These are phyloP conservation scores for Aptenodytes forsteri DNA, from an alignment of 2,113 vertebrate genomes.

Conservation along the genomic window DNA sequence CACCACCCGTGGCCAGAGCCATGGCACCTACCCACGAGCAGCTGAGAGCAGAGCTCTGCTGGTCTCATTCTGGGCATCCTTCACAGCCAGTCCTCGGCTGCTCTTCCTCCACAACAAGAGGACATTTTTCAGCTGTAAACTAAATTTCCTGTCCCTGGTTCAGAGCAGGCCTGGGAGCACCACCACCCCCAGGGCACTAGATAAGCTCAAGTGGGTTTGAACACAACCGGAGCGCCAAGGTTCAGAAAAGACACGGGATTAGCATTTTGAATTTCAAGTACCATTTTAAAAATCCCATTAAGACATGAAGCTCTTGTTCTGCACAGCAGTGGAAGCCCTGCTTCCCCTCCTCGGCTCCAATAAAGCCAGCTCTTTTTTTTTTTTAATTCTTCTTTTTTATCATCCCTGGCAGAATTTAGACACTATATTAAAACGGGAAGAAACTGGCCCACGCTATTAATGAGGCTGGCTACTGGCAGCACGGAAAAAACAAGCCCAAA, in stretches of 20 bases:
- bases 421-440: background rate
- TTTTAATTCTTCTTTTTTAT: background rate
- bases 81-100: accelerated
- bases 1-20: background rate
- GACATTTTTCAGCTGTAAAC: background rate
- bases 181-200: background rate
- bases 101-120: background rate
- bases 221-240: accelerated
- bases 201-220: background rate
- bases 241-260: background rate
- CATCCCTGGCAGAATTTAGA: background rate
- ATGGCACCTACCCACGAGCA: background rate
- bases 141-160: background rate
- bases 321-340: background rate
- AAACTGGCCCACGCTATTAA: background rate
- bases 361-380: background rate
- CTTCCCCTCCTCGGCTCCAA: background rate
- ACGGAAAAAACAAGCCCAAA: background rate
- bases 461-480: background rate
- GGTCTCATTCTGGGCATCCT: background rate
- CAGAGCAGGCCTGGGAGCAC: background rate
- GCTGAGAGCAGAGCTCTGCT: background rate
- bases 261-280: background rate
- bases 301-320: background rate
- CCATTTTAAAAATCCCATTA: background rate